phyloP scores from a whole-genome alignment of 2,888 invertebrate species.

The Philaethria dido region DNA sequence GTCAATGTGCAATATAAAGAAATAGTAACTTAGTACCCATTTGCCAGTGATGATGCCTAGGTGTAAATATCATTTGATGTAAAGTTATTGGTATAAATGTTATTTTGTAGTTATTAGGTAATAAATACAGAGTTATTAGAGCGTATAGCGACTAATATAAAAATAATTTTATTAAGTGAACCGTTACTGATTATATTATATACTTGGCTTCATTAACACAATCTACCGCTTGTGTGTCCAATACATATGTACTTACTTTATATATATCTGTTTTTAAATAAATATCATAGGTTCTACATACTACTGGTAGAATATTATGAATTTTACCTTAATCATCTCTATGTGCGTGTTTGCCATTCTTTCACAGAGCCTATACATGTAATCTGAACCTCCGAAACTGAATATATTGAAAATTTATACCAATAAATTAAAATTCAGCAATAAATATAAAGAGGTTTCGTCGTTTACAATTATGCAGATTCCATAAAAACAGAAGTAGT shows the following conservation, averaged over 20 bases:
- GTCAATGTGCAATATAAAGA: constrained; percentile 52
- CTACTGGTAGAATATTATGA: too few relatives aligned
- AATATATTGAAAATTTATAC: too few relatives aligned
- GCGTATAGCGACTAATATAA: constrained; percentile 49
- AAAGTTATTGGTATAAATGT: constrained; percentile 52
- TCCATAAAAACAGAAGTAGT: too few relatives aligned
- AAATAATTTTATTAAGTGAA: constrained; percentile 53
- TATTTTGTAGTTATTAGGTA: constrained; percentile 53
- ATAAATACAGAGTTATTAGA: constrained; percentile 35
- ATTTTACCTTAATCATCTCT: too few relatives aligned
- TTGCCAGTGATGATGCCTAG: constrained; percentile 57
- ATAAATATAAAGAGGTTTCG: too few relatives aligned
- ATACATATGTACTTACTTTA: constrained; percentile 9
- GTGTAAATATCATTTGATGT: constrained; percentile 64
- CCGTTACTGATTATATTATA: constrained; percentile 47
- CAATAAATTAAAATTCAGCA: too few relatives aligned
- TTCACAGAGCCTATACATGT: too few relatives aligned
- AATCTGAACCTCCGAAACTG: too few relatives aligned
- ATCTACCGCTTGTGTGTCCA: constrained; percentile 23
- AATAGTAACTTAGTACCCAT: constrained; percentile 36
- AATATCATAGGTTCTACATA: not conserved
- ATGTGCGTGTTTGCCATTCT: too few relatives aligned
- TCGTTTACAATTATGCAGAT: too few relatives aligned
- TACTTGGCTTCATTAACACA: constrained; percentile 42
- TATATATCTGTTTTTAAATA: not conserved